Percentiles rank a stretch among this genome's conserved stretches.
phyloP scores from a whole-genome alignment of 2,797 vertebrate species.

The Anolis apletophallus region DNA sequence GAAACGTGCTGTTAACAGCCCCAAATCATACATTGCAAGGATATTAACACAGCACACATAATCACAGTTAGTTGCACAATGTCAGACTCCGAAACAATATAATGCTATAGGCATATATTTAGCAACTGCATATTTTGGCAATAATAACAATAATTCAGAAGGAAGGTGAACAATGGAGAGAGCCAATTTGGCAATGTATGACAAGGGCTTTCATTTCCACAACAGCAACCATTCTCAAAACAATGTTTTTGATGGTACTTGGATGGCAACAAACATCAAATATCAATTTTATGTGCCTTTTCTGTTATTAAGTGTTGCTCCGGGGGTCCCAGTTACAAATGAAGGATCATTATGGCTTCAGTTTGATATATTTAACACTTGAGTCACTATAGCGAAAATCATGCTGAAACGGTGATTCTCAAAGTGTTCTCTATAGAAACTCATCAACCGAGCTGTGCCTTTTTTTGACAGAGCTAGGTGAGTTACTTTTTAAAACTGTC shows the following conservation, averaged over 20 bases:
- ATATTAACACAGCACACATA: constrained; percentile 24
- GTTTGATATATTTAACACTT: constrained; percentile 18
- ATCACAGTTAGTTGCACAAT: constrained; percentile 14
- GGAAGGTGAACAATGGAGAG: not conserved
- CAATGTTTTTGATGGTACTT: not conserved
- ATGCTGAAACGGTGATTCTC: not conserved
- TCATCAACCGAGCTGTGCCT: not conserved
- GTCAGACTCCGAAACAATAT: constrained; percentile 1
- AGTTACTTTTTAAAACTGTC: not conserved
- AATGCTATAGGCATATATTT: not conserved
- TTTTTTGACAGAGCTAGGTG: not conserved
- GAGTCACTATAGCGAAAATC: not conserved
- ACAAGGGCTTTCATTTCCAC: not conserved
- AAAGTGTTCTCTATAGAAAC: not conserved
- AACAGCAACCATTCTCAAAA: constrained; percentile 1
- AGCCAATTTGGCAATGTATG: constrained; percentile 6
- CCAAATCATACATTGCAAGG: not conserved
- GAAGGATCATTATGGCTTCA: not conserved
- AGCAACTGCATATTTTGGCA: constrained; percentile 8
- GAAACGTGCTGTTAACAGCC: constrained; percentile 42
- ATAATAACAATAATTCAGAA: constrained; percentile 27
- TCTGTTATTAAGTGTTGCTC: not conserved
- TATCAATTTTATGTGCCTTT: not conserved
- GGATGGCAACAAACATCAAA: not conserved
- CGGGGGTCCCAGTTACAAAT: not conserved